Evolutionary conservation across 2,113 vertebrate species (phyloP), one percentile per base, ranked within the genome.

Genomic region (Lycaon pictus): DNA sequence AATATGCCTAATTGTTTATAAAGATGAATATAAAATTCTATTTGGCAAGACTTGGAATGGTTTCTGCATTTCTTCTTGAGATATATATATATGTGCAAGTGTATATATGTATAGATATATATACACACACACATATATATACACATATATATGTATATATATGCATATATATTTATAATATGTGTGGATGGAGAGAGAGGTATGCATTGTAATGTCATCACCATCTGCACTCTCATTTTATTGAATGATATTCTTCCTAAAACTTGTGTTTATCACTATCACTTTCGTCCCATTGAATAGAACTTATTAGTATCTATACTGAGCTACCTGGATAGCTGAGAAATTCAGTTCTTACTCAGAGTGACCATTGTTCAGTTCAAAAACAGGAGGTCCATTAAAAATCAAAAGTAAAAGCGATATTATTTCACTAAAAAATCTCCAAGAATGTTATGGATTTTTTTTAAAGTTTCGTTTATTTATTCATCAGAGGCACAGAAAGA

Each of bases 1-100:
- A 89, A 96, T 86, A 86, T 95, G 58, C 96, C 63, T 96, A 97
- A 88, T 96, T 94, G 89, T 95, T 85, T 93, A 58, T 93, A 91
- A 96, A 97, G 95, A 63, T 29, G 67, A 95, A 93, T 92, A 74
- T 72, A 90, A 90, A 97, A 87, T 60, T 95, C 74, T 93, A 90
- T 88, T 95, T 97, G 67, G 32, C 48, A 90, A 97, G 96, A 83
- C 72, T 95, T 94, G 83, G 80, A 88, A 69, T 80, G 51, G 17
- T 92, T 97, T 93, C 19, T 92, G 8, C 76, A 95, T 89, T 95
- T 95, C 29, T 86, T n/a, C 43, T 85, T 97, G 32, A 71, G 84
- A 72, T 43, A 56, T 63, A 37, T 77, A 27, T 88, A 71, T 35
- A 37, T 37, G 2, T 37, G 69, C 19, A 11, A 65, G 25, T 90